Conservation (phyloP, 2,113 vertebrate species). For the Perccottus glenii region DNA sequence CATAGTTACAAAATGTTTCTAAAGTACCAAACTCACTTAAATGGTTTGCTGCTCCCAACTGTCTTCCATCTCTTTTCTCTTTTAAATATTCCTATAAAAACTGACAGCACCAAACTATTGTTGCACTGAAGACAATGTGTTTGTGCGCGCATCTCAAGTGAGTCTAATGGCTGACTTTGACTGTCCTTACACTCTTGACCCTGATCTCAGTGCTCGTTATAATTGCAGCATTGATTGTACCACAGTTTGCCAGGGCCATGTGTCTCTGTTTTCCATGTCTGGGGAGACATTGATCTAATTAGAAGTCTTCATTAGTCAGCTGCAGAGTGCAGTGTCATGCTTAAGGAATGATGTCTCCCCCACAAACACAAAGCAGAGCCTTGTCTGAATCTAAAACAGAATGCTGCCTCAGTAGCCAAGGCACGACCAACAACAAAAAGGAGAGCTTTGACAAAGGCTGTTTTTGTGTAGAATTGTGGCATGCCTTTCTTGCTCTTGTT, state of each 20-base stretch:
- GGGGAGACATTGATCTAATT: conserved; percentile 73
- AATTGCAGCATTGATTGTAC: conserved; percentile 67
- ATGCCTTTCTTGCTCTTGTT: conserved; percentile 2
- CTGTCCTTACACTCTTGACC: conserved; percentile 62
- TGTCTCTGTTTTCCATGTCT: conserved; percentile 62
- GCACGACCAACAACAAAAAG: conserved; percentile 12
- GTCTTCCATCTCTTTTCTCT: not conserved
- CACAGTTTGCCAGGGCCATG: conserved; percentile 52
- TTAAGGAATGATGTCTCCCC: conserved; percentile 62
- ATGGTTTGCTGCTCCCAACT: no score
- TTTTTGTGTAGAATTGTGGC: conserved; percentile 6
- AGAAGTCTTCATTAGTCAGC: conserved; percentile 73
- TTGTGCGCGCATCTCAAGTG: conserved; percentile 35
- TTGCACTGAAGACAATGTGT: conserved; percentile 5
- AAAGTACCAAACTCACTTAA: no score
- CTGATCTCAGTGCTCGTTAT: conserved; percentile 42
- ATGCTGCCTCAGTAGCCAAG: conserved; percentile 42
- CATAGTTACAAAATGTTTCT: no score
- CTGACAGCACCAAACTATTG: not conserved
- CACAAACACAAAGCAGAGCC: conserved; percentile 53
- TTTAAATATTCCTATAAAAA: not conserved
- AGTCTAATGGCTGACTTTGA: conserved; percentile 53
- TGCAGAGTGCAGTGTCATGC: conserved; percentile 68
- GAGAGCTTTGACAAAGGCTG: conserved; percentile 16
- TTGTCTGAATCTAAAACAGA: conserved; percentile 64